Percentiles rank a stretch among this genome's conserved stretches.
These are phyloP conservation scores for Tortrix viridana DNA, from an alignment of 2,888 invertebrate species.

Conservation along the genomic window DNA sequence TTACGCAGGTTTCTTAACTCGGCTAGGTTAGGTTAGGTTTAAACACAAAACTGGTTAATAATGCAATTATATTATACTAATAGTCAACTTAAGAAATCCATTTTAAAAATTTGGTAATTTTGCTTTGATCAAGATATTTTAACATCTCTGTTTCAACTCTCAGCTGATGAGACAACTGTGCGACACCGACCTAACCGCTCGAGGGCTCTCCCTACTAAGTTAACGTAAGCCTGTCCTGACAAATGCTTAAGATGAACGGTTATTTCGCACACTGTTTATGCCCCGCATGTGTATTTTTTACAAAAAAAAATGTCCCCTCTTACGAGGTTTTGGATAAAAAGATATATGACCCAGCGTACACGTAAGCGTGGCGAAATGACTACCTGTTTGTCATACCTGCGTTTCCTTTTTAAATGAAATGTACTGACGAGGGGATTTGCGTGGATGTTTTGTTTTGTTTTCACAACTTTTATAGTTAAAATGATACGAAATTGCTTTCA, in stretches of 20 bases:
- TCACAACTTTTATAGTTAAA: neutral
- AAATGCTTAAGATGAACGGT: slow-evolving; percentile 82
- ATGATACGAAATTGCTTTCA: no score
- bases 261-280: slow-evolving; percentile 77
- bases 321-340: slow-evolving; percentile 59
- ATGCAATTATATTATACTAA: no score
- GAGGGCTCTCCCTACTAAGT: slow-evolving; percentile 70
- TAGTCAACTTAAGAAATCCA: no score
- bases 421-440: slow-evolving; percentile 7
- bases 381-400: slow-evolving; percentile 53
- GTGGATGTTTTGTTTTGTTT: neutral
- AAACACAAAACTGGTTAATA: no score
- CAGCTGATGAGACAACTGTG: neutral
- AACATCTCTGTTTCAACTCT: neutral
- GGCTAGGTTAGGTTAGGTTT: no score
- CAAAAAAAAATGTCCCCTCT: slow-evolving; percentile 59
- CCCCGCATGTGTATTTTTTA: slow-evolving; percentile 61
- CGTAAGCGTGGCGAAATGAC: slow-evolving; percentile 55
- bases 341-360: slow-evolving; percentile 53
- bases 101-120: no score
- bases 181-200: slow-evolving; percentile 25
- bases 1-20: no score
- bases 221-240: slow-evolving; percentile 80
- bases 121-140: no score
- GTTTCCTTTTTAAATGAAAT: slow-evolving; percentile 40